Base-by-base conservation (phyloP, 2,888 invertebrate genomes). In the Hetaerina titia region DNA sequence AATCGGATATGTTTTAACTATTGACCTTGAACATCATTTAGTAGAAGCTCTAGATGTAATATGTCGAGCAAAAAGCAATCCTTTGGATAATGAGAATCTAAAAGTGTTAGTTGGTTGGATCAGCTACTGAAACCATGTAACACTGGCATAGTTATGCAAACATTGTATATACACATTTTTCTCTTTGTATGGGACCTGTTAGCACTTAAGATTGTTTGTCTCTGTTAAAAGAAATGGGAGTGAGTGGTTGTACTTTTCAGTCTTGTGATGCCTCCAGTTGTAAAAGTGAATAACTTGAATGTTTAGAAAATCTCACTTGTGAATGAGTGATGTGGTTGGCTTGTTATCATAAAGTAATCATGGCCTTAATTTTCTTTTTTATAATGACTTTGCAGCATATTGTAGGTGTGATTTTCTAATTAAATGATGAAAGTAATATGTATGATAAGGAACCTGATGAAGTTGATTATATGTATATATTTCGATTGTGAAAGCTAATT, bases 151-250 rank as follows among this genome's bases (percentile, higher is more conserved):
- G 45, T 31, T 89, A 45, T 92, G 69, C 69, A 69, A 74, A 64
- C 17, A 64, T 92, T 92, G 92, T 92, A 92, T 74, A 92, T 92
- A 92, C 92, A 69, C 92, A 74, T 92, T 92, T 92, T 56, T 15
- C 92, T 92, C 92, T 92, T 92, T 92, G 69, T 92, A 92, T 69
- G 92, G 92, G 92, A 92, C 92, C 92, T 92, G 92, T 92, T 92
- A 92, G 92, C 56, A 56, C 22, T 22, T 92, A 92, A 92, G 92
- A 92, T 69, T 64, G 45, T 74, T 92, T 92, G 63, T 92, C 69
- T 69, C 19, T 92, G 69, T 92, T 92, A 13, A 15, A 92, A 92
- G 63, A 92, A 69, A 92, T 92, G 92, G 45, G 69, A 92, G 56
- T 92, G n/a, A 74, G n/a, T 92, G 74, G 64, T 81, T 15, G 13